Conservation (phyloP, 1,140 invertebrate species). For the Ceratina australensis region DNA sequence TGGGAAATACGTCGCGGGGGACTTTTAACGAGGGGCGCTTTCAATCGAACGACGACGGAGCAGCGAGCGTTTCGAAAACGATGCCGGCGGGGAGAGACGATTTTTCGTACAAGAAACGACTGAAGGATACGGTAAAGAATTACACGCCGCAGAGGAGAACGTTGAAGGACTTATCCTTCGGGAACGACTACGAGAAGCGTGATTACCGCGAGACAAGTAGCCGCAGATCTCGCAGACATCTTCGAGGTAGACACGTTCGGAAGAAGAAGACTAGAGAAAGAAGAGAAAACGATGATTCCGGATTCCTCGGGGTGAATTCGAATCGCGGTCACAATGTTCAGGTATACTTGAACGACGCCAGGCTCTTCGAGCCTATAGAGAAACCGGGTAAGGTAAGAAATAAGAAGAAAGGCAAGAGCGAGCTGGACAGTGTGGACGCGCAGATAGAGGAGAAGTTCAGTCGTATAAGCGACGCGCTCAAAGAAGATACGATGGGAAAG, state of each 20-base stretch:
- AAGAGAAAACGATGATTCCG: background rate
- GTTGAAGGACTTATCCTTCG: slow-evolving; percentile 16
- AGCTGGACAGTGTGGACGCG: slow-evolving; percentile 52
- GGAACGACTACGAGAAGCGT: background rate
- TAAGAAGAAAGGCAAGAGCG: too few relatives aligned
- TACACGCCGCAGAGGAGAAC: slow-evolving; percentile 41
- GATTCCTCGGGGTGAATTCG: background rate
- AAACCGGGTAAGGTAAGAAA: too few relatives aligned
- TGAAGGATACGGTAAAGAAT: background rate
- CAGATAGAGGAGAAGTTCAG: slow-evolving; percentile 64
- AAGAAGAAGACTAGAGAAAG: background rate
- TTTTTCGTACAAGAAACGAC: background rate
- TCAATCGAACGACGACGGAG: background rate
- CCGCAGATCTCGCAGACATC: slow-evolving; percentile 11
- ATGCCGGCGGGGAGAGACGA: background rate
- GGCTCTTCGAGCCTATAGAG: too few relatives aligned
- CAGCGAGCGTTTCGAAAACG: too few relatives aligned
- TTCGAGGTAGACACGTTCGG: background rate
- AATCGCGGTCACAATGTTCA: background rate
- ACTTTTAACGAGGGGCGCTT: slow-evolving; percentile 18
- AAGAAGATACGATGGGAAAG: slow-evolving; percentile 38
- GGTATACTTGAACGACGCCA: slow-evolving; percentile 13
- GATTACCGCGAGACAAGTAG: background rate
- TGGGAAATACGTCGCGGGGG: slow-evolving; percentile 13
- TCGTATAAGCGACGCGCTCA: slow-evolving; percentile 59